Percentiles rank a stretch among this genome's conserved stretches.
These are phyloP conservation scores for Aphelenchoides besseyi DNA, from an alignment of 1,140 invertebrate genomes.

Conservation along the genomic window DNA sequence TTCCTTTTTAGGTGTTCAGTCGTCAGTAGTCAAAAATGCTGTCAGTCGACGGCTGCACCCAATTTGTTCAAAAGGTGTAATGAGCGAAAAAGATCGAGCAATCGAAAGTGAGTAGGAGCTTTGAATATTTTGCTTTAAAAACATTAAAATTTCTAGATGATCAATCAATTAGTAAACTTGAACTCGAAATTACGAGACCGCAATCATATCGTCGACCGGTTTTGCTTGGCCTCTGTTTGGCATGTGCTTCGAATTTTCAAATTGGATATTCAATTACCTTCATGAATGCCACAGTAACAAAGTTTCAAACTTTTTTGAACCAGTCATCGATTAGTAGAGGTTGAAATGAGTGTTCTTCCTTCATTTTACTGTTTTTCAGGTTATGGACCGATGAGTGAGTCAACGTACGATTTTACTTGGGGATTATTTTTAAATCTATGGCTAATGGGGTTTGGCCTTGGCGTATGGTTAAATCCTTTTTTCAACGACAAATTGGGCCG, in stretches of 20 bases:
- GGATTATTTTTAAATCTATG: slow-evolving; percentile 42
- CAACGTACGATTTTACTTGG: slow-evolving; percentile 35
- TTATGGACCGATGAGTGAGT: slow-evolving; percentile 30
- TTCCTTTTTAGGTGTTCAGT: no score
- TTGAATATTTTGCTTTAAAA: no score
- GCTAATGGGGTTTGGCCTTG: slow-evolving; percentile 38
- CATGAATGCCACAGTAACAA: slow-evolving; percentile 38
- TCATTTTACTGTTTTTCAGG: slow-evolving; percentile 17
- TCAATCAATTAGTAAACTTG: no score
- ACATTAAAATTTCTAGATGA: no score
- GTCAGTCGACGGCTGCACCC: no score
- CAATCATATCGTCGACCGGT: not conserved
- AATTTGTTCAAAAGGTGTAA: no score
- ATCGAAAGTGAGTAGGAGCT: no score
- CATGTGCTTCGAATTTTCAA: slow-evolving; percentile 10
- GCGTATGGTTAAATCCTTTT: slow-evolving; percentile 43
- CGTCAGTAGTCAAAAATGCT: no score
- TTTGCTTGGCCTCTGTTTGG: not conserved
- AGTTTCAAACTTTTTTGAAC: slow-evolving; percentile 40
- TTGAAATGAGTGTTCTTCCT: slow-evolving; percentile 16
- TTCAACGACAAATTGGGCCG: slow-evolving; percentile 42
- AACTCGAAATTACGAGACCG: no score
- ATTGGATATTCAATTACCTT: slow-evolving; percentile 22
- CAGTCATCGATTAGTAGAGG: slow-evolving; percentile 35
- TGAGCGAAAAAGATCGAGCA: no score